These are phyloP conservation scores for Brevimyrus niger DNA, from an alignment of 2,113 vertebrate genomes.

Conservation along the genomic window DNA sequence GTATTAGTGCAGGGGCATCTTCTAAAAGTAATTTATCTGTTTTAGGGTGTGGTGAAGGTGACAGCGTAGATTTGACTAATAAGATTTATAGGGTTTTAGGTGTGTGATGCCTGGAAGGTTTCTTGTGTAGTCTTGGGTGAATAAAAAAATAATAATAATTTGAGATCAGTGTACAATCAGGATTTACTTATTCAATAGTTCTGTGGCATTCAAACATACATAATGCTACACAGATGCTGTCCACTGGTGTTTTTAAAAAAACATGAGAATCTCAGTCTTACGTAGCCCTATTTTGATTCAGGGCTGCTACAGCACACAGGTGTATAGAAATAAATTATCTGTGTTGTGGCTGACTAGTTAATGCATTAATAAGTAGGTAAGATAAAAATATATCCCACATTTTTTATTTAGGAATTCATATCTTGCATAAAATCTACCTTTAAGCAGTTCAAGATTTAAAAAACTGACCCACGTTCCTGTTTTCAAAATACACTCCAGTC, in stretches of 20 bases:
- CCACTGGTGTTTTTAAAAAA: background rate
- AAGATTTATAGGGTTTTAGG: slow-evolving; percentile 15
- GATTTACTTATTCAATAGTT: background rate
- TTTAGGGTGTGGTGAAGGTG: slow-evolving; percentile 1
- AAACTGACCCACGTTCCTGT: background rate
- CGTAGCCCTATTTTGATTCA: background rate
- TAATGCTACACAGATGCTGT: background rate
- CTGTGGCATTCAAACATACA: background rate
- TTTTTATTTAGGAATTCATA: background rate
- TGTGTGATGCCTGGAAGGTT: slow-evolving; percentile 2
- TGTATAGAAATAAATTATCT: background rate
- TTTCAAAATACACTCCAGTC: background rate
- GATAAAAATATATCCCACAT: background rate
- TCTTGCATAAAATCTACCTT: background rate
- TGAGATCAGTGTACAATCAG: background rate
- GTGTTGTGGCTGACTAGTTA: background rate
- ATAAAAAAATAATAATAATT: background rate
- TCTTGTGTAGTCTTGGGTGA: background rate
- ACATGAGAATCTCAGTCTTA: background rate
- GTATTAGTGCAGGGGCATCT: slow-evolving; percentile 10
- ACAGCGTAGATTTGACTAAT: background rate
- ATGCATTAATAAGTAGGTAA: background rate
- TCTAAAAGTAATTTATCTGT: slow-evolving; percentile 30
- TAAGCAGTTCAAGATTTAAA: background rate
- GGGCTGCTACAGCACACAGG: background rate